A percentile compares a stretch with the other conserved stretches of the same genome.
These are phyloP conservation scores for Drosophila bocqueti DNA, from an alignment of 1,140 invertebrate genomes.

Conservation along the genomic window DNA sequence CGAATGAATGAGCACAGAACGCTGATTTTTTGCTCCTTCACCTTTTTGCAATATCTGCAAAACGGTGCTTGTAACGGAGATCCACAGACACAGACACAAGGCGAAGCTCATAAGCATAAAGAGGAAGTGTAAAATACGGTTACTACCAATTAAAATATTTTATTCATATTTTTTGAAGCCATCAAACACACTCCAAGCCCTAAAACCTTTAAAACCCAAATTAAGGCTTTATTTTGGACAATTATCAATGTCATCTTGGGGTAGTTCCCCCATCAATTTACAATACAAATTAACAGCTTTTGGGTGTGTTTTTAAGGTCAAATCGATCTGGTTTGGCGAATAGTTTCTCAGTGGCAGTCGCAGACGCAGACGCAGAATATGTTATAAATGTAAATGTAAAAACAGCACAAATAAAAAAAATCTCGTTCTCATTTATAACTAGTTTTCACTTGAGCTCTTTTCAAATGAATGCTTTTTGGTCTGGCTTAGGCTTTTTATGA, in stretches of 20 bases:
- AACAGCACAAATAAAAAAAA: not conserved
- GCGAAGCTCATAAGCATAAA: slow-evolving; percentile 1
- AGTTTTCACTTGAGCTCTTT: slow-evolving; percentile 49
- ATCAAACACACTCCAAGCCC: slow-evolving; percentile 3
- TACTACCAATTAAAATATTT: slow-evolving; percentile 16
- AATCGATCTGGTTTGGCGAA: slow-evolving; percentile 45
- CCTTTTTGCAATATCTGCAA: slow-evolving; percentile 22
- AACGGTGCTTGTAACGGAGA: slow-evolving; percentile 35
- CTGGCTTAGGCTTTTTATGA: slow-evolving; percentile 4
- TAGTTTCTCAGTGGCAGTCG: slow-evolving; percentile 1
- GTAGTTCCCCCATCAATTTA: slow-evolving; percentile 31
- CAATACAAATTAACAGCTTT: slow-evolving; percentile 42
- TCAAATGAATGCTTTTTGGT: slow-evolving; percentile 10
- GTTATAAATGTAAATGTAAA: slow-evolving; percentile 52
- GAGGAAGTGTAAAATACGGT: slow-evolving; percentile 28
- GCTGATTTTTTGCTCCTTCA: slow-evolving; percentile 12
- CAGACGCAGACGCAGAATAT: slow-evolving; percentile 32
- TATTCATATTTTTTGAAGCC: slow-evolving; percentile 22
- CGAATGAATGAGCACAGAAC: slow-evolving; percentile 25
- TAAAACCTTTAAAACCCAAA: slow-evolving; percentile 19
- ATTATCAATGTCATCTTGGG: slow-evolving; percentile 26
- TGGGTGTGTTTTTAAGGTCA: slow-evolving; percentile 50
- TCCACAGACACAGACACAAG: not conserved
- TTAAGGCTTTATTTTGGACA: slow-evolving; percentile 4
- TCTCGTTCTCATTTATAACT: slow-evolving; percentile 47